phyloP scores from a whole-genome alignment of 1,140 invertebrate genomes.

The Sitophilus oryzae region DNA sequence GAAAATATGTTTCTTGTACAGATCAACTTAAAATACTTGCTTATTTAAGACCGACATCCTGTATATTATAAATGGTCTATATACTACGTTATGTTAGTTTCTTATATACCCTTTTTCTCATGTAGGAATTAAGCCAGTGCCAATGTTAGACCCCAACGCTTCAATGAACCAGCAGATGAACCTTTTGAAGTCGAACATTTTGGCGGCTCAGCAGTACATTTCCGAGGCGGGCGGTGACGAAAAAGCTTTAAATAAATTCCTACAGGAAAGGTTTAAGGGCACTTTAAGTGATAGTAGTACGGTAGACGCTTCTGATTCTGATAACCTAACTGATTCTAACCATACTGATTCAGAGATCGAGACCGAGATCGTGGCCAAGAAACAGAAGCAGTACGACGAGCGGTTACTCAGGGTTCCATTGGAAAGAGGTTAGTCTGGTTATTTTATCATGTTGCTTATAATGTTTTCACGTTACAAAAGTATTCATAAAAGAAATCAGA shows the following conservation, averaged over 20 bases:
- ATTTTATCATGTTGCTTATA: background rate
- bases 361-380: slow-evolving; percentile 44
- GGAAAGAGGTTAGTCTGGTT: slow-evolving; percentile 50
- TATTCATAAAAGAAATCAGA: background rate
- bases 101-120: slow-evolving; percentile 7
- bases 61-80: no score
- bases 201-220: slow-evolving; percentile 52
- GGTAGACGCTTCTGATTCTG: slow-evolving; percentile 51
- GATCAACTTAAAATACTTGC: no score
- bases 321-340: slow-evolving; percentile 51
- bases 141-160: slow-evolving; percentile 50
- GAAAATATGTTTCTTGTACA: no score
- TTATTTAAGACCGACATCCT: no score
- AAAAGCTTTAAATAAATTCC: slow-evolving; percentile 41
- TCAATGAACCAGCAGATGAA: slow-evolving; percentile 56
- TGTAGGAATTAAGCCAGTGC: slow-evolving; percentile 53
- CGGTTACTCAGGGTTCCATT: slow-evolving; percentile 66
- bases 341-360: slow-evolving; percentile 44
- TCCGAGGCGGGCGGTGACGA: slow-evolving; percentile 49
- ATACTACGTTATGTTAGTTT: no score
- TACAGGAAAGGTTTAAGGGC: slow-evolving; percentile 50
- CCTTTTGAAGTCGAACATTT: slow-evolving; percentile 54
- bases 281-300: slow-evolving; percentile 47
- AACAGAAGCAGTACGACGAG: slow-evolving; percentile 50
- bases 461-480: background rate